Evolutionary conservation across 2,797 vertebrate genomes (phyloP), one percentile per base, ranked within the genome.

Genomic region (Bothrops alternatus): DNA sequence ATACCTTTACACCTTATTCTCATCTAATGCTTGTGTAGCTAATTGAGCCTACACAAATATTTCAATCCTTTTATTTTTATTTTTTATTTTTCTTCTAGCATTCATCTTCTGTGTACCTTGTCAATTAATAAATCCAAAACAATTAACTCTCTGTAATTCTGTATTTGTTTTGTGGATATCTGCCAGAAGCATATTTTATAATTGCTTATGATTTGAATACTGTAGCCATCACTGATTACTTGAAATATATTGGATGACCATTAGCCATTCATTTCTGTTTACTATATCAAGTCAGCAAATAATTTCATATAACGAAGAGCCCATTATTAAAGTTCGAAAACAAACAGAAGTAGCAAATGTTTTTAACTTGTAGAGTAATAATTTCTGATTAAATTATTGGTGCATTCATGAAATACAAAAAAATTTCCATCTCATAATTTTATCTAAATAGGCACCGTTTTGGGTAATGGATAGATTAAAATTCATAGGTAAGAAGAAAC

Each of bases 381-480:
- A 63, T 90, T 93, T 92, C 93, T 93, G 63, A 92, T 91, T 55
- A 92, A 2, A n/a, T 23, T 69, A 88, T 89, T 93, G 88, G 4
- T 87, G 73, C 88, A 94, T 94, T 94, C 73, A 93, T 94, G 86
- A 91, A 23, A 18, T 91, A 88, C 94, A 91, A 93, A 94, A 94
- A 96, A 95, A 47, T 91, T 93, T 20, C 47, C 42, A 85, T 93
- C 93, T 78, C 92, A 53, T 94, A 94, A 28, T 91, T 78, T 93
- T 90, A 56, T 55, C 93, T 94, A 92, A 94, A 93, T 50, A 93
- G 93, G 82, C 88, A 95, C 50, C 87, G 12, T 82, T 95, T 92
- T 95, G 95, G 95, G 95, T 96, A 96, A 95, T 58, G 60, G 95
- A 94, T 91, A 87, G 90, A 91, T 95, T 93, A 91, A 94, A 94